These are phyloP conservation scores for Moxostoma hubbsi DNA, from an alignment of 2,797 vertebrate species.

Conservation along the genomic window DNA sequence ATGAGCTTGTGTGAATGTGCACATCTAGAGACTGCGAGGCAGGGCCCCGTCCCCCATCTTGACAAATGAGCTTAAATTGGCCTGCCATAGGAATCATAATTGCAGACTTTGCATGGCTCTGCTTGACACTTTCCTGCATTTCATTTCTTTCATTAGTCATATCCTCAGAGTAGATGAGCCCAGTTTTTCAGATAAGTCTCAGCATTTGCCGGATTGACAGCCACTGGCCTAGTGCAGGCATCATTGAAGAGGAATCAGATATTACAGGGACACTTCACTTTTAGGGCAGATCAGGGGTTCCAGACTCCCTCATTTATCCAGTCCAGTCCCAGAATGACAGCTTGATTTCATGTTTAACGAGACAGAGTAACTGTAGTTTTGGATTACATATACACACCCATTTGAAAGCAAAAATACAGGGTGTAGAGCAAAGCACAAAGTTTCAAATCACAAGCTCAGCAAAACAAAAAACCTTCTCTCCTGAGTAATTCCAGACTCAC, in stretches of 20 bases:
- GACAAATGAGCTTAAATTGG: conserved; percentile 57
- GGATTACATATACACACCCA: conserved; percentile 6
- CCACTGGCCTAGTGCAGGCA: conserved; percentile 33
- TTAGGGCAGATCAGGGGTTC: conserved; percentile 37
- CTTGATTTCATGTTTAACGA: conserved; percentile 48
- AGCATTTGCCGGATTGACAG: conserved; percentile 22
- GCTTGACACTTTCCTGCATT: conserved; percentile 23
- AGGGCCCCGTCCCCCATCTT: conserved; percentile 29
- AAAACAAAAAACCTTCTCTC: not conserved
- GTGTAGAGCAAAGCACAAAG: not conserved
- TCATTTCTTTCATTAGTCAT: conserved; percentile 44
- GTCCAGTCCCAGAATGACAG: conserved; percentile 40
- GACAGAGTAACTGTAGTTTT: conserved; percentile 5
- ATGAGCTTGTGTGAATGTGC: conserved; percentile 33
- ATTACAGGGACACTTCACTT: conserved; percentile 28
- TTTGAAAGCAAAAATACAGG: not conserved
- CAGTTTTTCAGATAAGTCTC: not conserved
- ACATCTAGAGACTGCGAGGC: conserved; percentile 25
- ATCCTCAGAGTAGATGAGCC: conserved; percentile 40
- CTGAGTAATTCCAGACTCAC: not conserved
- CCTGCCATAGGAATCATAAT: conserved; percentile 44
- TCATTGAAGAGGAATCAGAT: conserved; percentile 35
- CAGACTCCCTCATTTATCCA: conserved; percentile 47
- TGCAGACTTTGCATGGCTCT: conserved; percentile 31
- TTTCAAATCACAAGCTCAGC: not conserved